Conservation (phyloP, 2,797 vertebrate genomes). For the Zenarchopterus dispar region DNA sequence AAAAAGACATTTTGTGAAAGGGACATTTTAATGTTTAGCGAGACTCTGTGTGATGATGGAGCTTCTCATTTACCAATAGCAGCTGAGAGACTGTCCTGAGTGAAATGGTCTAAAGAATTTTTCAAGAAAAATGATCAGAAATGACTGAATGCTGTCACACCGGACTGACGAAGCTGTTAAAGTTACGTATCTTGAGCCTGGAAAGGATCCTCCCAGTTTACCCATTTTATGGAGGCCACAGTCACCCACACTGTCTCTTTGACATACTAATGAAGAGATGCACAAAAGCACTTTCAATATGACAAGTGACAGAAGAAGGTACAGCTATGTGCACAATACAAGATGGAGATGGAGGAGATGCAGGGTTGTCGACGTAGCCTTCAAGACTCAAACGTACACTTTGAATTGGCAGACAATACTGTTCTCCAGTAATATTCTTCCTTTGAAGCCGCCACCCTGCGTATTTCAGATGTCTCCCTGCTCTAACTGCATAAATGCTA, state of each 20-base stretch:
- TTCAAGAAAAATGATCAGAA: no score
- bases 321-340: slow-evolving; percentile 37
- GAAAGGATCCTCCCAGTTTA: slow-evolving; percentile 62
- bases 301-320: slow-evolving; percentile 61
- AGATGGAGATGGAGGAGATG: slow-evolving; percentile 49
- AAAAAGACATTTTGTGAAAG: no score
- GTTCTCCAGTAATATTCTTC: no score
- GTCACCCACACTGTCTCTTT: slow-evolving; percentile 68
- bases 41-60: no score
- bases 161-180: neutral
- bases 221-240: slow-evolving; percentile 76
- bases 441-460: neutral
- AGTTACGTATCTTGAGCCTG: neutral
- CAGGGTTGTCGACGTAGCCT: slow-evolving; percentile 28
- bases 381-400: slow-evolving; percentile 33
- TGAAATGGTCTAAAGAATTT: no score
- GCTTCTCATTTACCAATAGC: no score
- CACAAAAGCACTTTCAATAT: slow-evolving; percentile 71
- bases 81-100: no score
- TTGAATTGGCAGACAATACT: slow-evolving; percentile 27
- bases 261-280: slow-evolving; percentile 68
- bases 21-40: no score
- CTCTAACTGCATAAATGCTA: slow-evolving; percentile 42
- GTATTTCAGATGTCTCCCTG: neutral
- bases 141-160: neutral